phyloP scores from a whole-genome alignment of 2,113 vertebrate genomes.

The Megaceryle torquata region DNA sequence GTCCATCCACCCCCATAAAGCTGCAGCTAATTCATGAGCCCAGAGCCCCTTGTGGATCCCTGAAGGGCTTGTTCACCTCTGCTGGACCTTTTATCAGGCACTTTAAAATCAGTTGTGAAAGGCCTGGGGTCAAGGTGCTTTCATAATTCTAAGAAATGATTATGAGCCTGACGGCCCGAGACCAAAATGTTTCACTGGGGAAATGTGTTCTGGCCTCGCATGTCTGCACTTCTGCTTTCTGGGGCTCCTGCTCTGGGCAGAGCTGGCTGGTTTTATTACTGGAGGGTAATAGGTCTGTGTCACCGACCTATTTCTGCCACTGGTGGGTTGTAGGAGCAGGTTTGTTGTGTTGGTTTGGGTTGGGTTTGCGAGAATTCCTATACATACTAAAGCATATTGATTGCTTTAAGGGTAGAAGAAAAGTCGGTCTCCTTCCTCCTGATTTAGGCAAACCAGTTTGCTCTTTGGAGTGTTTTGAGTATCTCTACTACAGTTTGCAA shows the following conservation, averaged over 20 bases:
- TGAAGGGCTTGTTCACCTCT: not conserved
- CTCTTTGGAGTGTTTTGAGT: not conserved
- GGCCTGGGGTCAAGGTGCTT: not conserved
- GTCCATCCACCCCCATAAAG: conserved; percentile 46
- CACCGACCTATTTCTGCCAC: not conserved
- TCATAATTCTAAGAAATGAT: conserved; percentile 28
- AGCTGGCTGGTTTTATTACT: not conserved
- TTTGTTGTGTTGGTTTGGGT: not conserved
- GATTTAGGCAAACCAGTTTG: not conserved
- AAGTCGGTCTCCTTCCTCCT: not conserved
- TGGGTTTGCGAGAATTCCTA: not conserved
- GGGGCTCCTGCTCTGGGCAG: not conserved
- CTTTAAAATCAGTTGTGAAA: conserved; percentile 18
- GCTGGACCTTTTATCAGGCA: not conserved
- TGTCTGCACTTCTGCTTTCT: not conserved
- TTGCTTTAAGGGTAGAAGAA: not conserved
- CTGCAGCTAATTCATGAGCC: conserved; percentile 43
- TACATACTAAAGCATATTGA: not conserved
- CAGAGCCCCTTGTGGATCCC: not conserved
- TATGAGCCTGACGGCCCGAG: not conserved
- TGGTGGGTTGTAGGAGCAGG: not conserved
- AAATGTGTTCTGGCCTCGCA: not conserved
- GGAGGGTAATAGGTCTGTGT: not conserved
- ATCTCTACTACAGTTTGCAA: not conserved
- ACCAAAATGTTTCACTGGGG: not conserved